Conservation (phyloP, 2,113 vertebrate species). For the Ctenodactylus gundi region DNA sequence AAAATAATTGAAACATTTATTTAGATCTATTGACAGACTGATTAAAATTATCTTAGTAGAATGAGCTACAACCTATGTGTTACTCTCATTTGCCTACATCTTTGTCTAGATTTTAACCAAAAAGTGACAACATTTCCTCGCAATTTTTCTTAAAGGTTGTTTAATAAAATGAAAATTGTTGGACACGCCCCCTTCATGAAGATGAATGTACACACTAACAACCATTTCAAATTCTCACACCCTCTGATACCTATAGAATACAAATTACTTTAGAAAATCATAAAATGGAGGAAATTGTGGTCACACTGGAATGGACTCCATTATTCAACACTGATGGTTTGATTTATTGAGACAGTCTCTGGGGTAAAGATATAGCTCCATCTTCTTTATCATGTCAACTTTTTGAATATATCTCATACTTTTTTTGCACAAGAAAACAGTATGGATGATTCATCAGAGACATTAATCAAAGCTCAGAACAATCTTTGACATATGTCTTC, state of each 20-base stretch:
- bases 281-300: not conserved
- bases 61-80: not conserved
- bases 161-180: not conserved
- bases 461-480: constrained; percentile 6
- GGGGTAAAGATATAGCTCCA: constrained; percentile 48
- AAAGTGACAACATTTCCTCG: not conserved
- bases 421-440: constrained; percentile 68
- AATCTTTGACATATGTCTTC: not conserved
- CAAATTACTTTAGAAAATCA: not conserved
- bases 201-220: not conserved
- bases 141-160: not conserved
- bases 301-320: not conserved
- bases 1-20: not conserved
- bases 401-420: constrained; percentile 53
- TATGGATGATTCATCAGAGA: constrained; percentile 69
- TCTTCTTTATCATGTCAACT: constrained; percentile 28
- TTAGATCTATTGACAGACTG: not conserved
- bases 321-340: constrained; percentile 37
- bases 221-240: not conserved
- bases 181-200: not conserved
- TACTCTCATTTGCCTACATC: not conserved
- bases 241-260: not conserved
- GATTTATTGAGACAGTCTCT: constrained; percentile 63
- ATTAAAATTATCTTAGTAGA: not conserved
- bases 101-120: not conserved